These are phyloP conservation scores for Stenotaenia linearis DNA, from an alignment of 2,888 invertebrate species.

Conservation along the genomic window DNA sequence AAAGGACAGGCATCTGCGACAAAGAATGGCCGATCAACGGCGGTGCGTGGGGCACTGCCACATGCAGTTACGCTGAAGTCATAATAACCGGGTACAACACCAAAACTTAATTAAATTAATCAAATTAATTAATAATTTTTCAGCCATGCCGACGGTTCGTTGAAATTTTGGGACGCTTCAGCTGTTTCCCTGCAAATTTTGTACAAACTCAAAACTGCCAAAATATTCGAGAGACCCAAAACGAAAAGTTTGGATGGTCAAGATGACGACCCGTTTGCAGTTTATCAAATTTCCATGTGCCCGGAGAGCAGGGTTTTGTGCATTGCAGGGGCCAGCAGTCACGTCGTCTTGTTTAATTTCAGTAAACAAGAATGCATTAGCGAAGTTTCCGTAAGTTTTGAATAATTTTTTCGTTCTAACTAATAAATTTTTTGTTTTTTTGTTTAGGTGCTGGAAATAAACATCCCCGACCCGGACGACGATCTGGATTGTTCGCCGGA, in stretches of 20 bases:
- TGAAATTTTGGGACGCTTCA: slow-evolving; percentile 99
- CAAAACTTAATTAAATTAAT: no score
- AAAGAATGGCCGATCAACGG: slow-evolving; percentile 95
- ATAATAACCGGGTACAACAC: slow-evolving; percentile 99
- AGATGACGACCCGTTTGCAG: slow-evolving; percentile 82
- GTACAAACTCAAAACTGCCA: slow-evolving; percentile 95
- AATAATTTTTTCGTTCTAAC: slow-evolving; percentile 24
- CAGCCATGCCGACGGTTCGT: slow-evolving; percentile 95
- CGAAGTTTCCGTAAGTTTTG: slow-evolving; percentile 64
- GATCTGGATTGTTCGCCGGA: slow-evolving; percentile 53
- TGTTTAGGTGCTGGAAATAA: slow-evolving; percentile 72
- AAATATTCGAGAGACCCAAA: slow-evolving; percentile 72
- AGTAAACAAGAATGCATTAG: slow-evolving; percentile 80
- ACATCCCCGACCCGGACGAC: slow-evolving; percentile 69
- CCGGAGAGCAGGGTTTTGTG: slow-evolving; percentile 85
- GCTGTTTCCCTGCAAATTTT: slow-evolving; percentile 91
- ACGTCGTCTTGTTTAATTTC: slow-evolving; percentile 93
- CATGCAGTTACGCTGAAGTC: slow-evolving; percentile 95
- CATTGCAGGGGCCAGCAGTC: slow-evolving; percentile 84
- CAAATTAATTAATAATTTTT: neutral
- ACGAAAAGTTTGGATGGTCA: slow-evolving; percentile 42
- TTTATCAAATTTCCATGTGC: slow-evolving; percentile 84
- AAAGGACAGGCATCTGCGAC: slow-evolving; percentile 77
- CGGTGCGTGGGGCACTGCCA: slow-evolving; percentile 91
- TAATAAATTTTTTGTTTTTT: slow-evolving; percentile 33